Evolutionary conservation across 2,113 vertebrate species (phyloP), one percentile per base, ranked within the genome.

Genomic region (Xyliphius kryptos): DNA sequence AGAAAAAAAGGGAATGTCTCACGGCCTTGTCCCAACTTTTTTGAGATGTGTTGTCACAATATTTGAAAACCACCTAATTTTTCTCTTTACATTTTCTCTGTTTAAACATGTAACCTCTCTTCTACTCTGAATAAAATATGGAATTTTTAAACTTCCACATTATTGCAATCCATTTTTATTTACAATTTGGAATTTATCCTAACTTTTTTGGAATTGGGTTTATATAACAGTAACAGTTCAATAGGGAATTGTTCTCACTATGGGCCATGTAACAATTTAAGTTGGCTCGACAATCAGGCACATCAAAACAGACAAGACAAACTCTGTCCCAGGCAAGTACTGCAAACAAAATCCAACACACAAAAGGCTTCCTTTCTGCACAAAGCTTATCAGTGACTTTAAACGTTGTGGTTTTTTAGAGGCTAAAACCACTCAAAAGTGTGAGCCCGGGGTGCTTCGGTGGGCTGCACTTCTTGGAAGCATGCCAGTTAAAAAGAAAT

Each of bases 401-500:
- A 36, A 38, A 17, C 47, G 26, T 14, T 67, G 69, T 37, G 70
- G 70, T n/a, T 54, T 67, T 46, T 56, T 37, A 56, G 14, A 26
- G 19, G 49, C 53, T 55, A 6, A 72, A 67, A 67, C 60, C 58
- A 59, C 54, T 40, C 26, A 22, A 2, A 40, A 19, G 59, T 48
- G 48, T 36, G 60, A 56, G 54, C 22, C 20, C 3, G 12, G 15
- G 41, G 22, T 38, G 50, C n/a, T 43, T 46, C 1, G 53, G 70
- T 67, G 64, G 60, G 67, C 47, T 57, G 12, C 5, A 38, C 51
- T 73, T 73, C 64, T 70, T 70, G 64, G 58, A 70, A 73, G 44
- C 1, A 13, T 60, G 68, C 56, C 61, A 53, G 38, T 55, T 56
- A 21, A 51, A 8, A 68, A 62, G 46, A 74, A 68, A 14, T 40